Evolutionary conservation across 2,888 invertebrate genomes (phyloP), one percentile per base, ranked within the genome.

Genomic region (Synergus itoensis): DNA sequence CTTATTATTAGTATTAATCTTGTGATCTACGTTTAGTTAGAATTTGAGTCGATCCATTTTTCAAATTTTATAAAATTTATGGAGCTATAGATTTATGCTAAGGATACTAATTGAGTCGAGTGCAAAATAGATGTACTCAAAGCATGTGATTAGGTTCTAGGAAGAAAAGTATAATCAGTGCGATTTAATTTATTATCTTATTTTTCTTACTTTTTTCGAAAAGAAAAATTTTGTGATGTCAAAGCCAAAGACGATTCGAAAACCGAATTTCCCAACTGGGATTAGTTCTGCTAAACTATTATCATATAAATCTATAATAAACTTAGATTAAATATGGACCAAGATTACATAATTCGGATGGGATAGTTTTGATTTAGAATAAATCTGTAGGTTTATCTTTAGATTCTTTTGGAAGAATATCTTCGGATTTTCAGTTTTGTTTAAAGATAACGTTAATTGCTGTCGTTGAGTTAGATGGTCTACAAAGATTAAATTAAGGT

Each of bases 21-120:
- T 69, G 69, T 69, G 69, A 69, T 69, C 48, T 69, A 28, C 21
- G 48, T 48, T 69, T 69, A 69, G 48, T 69, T n/a, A 64, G 16
- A 64, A n/a, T 45, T 48, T 45, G 14, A 45, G 14, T 69, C 4
- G 14, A 21, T 14, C 14, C 21, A 16, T 0, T 28, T 41, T 45
- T 16, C 28, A 14, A 69, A 28, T 69, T 28, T 28, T 45, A 8
- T 48, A 28, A 69, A 28, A 45, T 67, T 48, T 9, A 48, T 69
- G 48, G 62, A 28, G 18, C 14, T 62, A 62, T 62, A 12, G 14
- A 21, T 60, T 18, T 62, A 7, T 62, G 28, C 28, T 57, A 62
- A 21, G 18, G 62, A 12, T 62, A 28, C 5, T 62, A 62, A 62
- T 62, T 28, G 12, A 62, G 18, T 57, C 9, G 62, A 14, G 62